phyloP scores from a whole-genome alignment of 37 sponge, comb jelly and placozoan species.

The Eunapius fragilis region DNA sequence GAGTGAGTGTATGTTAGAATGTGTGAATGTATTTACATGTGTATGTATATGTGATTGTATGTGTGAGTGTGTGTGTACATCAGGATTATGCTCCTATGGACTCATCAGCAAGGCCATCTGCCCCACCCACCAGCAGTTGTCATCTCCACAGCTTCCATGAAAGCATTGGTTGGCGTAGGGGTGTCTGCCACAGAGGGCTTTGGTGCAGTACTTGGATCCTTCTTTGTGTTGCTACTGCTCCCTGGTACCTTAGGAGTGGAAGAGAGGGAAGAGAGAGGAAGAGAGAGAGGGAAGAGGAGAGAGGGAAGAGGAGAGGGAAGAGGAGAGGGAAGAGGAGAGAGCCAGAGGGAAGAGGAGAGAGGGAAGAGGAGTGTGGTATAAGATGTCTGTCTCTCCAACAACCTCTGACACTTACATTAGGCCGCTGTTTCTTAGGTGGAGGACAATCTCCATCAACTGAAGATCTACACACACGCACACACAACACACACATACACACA shows the following conservation, averaged over 20 bases:
- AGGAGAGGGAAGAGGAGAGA: too few species aligned
- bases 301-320: background rate
- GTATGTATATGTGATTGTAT: constrained; percentile 25
- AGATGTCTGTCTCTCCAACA: background rate
- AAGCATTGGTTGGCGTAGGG: constrained; percentile 1
- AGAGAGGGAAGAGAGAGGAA: background rate
- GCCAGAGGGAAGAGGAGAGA: background rate
- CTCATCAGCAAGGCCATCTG: background rate
- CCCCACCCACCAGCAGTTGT: constrained; percentile 41
- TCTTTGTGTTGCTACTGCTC: background rate
- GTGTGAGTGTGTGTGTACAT: constrained; percentile 30
- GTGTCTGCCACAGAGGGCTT: background rate
- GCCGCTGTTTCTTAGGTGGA: constrained; percentile 6
- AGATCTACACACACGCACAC: background rate
- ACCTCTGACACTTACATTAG: background rate
- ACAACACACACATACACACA: too few species aligned
- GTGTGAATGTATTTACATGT: constrained; percentile 13
- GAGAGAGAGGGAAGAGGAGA: background rate
- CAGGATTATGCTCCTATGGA: background rate
- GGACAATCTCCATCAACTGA: background rate
- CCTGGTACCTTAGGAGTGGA: background rate
- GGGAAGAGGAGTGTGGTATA: background rate
- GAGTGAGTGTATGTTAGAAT: constrained; percentile 10
- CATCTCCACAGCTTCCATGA: constrained; percentile 66
- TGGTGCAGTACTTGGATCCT: background rate